A percentile compares a stretch with the other conserved stretches of the same genome.
phyloP scores from a whole-genome alignment of 1,140 invertebrate genomes.

The Drosophila carrolli region DNA sequence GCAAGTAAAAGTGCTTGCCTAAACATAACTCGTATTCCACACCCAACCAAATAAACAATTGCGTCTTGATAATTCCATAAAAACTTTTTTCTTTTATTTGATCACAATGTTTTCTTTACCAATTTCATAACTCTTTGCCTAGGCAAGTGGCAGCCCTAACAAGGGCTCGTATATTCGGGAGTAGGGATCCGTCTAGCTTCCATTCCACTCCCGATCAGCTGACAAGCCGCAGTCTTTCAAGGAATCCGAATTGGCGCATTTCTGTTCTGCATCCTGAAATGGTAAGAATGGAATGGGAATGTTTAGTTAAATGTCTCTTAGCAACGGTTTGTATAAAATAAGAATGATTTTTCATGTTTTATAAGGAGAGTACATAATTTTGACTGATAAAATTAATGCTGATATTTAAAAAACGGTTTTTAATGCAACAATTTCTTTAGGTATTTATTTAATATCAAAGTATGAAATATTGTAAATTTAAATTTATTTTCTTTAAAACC shows the following conservation, averaged over 20 bases:
- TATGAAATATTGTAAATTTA: no score
- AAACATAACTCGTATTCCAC: background rate
- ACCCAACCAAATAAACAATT: background rate
- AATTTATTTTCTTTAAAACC: no score
- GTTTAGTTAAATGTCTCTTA: background rate
- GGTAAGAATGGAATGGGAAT: background rate
- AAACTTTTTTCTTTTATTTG: slow-evolving; percentile 75
- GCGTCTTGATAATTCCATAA: slow-evolving; percentile 64
- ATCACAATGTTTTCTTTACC: slow-evolving; percentile 76
- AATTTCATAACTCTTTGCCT: slow-evolving; percentile 72
- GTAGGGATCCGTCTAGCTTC: slow-evolving; percentile 22
- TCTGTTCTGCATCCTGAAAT: slow-evolving; percentile 30
- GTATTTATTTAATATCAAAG: no score
- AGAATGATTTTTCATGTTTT: background rate
- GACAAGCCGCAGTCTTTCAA: slow-evolving; percentile 63
- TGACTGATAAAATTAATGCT: no score
- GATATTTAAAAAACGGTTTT: no score
- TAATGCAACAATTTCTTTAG: no score
- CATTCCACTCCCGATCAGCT: slow-evolving; percentile 26
- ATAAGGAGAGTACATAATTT: background rate
- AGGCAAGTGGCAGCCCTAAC: slow-evolving; percentile 73
- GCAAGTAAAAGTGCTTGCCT: no score
- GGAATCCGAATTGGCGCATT: slow-evolving; percentile 31
- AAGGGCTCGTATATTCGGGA: slow-evolving; percentile 56
- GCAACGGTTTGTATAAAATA: background rate